A percentile compares a stretch with the other conserved stretches of the same genome.
Conservation (phyloP, 2,888 invertebrate genomes). For the Adela reaumurella region DNA sequence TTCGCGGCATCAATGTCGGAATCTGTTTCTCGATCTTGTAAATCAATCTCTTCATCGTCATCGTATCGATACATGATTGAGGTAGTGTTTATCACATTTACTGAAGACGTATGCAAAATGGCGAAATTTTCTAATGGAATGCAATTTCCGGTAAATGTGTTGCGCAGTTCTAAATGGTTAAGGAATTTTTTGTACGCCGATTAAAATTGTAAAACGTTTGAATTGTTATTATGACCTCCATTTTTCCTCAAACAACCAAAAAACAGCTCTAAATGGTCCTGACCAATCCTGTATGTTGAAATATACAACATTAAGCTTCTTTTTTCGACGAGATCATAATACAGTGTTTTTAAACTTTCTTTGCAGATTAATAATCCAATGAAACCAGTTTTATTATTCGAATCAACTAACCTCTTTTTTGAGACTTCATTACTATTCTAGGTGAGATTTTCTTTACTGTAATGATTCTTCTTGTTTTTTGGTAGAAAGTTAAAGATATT, state of each 20-base stretch:
- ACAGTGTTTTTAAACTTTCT: constrained; percentile 3
- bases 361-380: constrained; percentile 7
- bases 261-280: constrained; percentile 9
- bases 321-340: neutral
- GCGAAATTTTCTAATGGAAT: neutral
- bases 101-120: neutral
- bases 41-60: neutral
- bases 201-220: neutral
- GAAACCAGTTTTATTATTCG: constrained; percentile 4
- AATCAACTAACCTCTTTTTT: constrained; percentile 1
- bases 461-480: neutral
- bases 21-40: neutral
- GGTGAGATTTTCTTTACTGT: neutral
- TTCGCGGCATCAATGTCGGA: constrained; percentile 2
- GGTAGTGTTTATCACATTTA: neutral
- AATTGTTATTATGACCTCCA: neutral
- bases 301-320: constrained; percentile 1
- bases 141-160: neutral
- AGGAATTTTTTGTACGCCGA: neutral
- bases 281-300: constrained; percentile 8
- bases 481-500: neutral
- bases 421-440: neutral
- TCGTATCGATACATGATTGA: neutral
- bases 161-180: neutral
- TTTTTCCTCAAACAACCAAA: neutral